Percentiles rank a stretch among this genome's conserved stretches.
These are phyloP conservation scores for Leuciscus idus DNA, from an alignment of 2,113 vertebrate species.

Conservation along the genomic window DNA sequence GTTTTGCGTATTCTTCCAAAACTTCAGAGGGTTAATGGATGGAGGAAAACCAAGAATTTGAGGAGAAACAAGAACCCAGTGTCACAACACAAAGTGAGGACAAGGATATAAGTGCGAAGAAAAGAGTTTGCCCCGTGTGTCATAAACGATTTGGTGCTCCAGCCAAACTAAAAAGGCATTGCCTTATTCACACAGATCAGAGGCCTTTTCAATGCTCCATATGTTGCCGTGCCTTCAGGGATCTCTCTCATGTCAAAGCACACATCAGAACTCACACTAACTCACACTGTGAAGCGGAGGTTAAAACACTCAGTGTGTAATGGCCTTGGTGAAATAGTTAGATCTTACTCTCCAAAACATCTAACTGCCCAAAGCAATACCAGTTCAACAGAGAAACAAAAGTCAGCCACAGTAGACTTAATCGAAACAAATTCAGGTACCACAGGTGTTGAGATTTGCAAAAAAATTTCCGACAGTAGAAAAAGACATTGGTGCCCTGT, in stretches of 20 bases:
- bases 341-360: neutral
- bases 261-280: conserved; percentile 79
- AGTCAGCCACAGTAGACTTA: neutral
- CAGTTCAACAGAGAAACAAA: neutral
- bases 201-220: conserved; percentile 82
- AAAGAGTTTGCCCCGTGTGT: conserved; percentile 75
- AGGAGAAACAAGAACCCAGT: neutral
- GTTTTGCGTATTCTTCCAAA: neutral
- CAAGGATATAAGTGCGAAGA: neutral
- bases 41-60: neutral
- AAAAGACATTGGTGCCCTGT: conserved; percentile 77
- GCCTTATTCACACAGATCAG: conserved; percentile 83
- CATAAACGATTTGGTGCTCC: conserved; percentile 81
- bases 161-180: conserved; percentile 82
- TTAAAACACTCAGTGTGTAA: neutral
- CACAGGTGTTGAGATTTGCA: neutral
- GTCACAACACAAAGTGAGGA: neutral
- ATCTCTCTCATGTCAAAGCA: conserved; percentile 83
- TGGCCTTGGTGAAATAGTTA: too few species aligned
- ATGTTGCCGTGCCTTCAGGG: conserved; percentile 81
- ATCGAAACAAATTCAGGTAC: neutral
- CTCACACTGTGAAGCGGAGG: neutral
- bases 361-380: neutral
- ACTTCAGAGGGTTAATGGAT: neutral
- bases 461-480: too few species aligned